Base-by-base conservation (phyloP, 2,888 invertebrate genomes). In the Melieria omissa region DNA sequence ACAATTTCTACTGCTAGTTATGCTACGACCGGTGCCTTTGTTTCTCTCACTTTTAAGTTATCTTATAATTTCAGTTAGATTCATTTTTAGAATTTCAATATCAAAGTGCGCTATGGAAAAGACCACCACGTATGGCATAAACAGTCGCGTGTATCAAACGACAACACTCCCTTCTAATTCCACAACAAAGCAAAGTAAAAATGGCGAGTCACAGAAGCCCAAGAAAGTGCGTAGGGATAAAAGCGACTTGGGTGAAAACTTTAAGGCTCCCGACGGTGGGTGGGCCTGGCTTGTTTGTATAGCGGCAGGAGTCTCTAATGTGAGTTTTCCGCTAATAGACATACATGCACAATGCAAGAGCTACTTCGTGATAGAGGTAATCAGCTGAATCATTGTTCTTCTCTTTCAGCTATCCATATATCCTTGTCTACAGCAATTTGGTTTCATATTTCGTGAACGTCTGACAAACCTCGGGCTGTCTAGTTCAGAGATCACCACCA, bases 261-360 rank as follows among this genome's bases (percentile, higher is more conserved):
- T 92, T 79, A 86, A 90, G 61, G 90, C 93, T 0, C 93, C 93
- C 0, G 93, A 93, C 83, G 93, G 93, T 5, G 93, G 93, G 0
- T 93, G 93, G 93, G 86, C 85, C 0, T 93, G 93, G 93, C 88
- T 93, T 83, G 89, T 93, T 29, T 90, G 93, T 46, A 80, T 93
- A 6, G 93, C 93, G 5, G 91, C 91, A 64, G 93, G 93, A 77
- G 87, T 91, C 79, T 91, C 92, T 67, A 93, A 93, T 83, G 93
- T 93, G 87, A 90, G 91, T 90, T 29, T 5, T 65, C 8, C 8
- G 12, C 52, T 55, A 60, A 42, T 60, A 14, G 9, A 12, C 5
- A 46, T 8, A 16, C 14, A 14, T 16, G 10, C 5, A 9, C 57
- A 14, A n/a, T 16, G 55, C 1, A 8, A 55, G n/a, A 55, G n/a